Conservation (phyloP, 2,113 vertebrate genomes). For the Candoia aspera region DNA sequence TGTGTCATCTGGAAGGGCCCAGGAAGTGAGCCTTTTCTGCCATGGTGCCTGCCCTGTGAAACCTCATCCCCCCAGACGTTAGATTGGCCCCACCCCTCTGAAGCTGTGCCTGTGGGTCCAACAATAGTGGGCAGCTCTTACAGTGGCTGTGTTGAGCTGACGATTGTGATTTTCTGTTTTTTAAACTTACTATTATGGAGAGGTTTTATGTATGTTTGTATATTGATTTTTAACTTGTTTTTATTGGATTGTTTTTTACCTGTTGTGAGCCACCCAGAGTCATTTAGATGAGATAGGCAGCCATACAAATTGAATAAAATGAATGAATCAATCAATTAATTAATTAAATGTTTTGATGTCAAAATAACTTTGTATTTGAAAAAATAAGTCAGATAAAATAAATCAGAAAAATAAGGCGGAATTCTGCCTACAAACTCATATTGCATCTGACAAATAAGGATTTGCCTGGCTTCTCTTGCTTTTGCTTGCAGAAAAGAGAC, state of each 20-base stretch:
- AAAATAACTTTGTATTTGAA: neutral
- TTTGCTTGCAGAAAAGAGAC: conserved; percentile 72
- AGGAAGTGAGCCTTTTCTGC: too few relatives aligned
- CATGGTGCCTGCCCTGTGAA: too few relatives aligned
- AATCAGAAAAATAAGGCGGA: neutral
- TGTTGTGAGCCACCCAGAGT: neutral
- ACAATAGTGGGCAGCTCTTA: neutral
- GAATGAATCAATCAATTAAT: too few relatives aligned
- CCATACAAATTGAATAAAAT: neutral
- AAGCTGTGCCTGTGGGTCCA: neutral
- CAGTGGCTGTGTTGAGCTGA: too few relatives aligned
- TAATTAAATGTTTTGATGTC: neutral
- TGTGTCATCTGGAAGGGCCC: too few relatives aligned
- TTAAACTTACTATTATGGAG: neutral
- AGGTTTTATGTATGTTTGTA: neutral
- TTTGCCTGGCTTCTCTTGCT: neutral
- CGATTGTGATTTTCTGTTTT: neutral
- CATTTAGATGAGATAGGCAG: neutral
- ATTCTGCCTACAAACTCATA: neutral
- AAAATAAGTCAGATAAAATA: neutral
- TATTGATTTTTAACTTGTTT: neutral
- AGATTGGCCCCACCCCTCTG: too few relatives aligned
- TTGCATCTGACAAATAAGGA: neutral
- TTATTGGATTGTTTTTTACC: neutral
- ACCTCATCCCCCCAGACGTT: too few relatives aligned